These are phyloP conservation scores for Corythaeola cristata DNA, from an alignment of 2,113 vertebrate species.

Conservation along the genomic window DNA sequence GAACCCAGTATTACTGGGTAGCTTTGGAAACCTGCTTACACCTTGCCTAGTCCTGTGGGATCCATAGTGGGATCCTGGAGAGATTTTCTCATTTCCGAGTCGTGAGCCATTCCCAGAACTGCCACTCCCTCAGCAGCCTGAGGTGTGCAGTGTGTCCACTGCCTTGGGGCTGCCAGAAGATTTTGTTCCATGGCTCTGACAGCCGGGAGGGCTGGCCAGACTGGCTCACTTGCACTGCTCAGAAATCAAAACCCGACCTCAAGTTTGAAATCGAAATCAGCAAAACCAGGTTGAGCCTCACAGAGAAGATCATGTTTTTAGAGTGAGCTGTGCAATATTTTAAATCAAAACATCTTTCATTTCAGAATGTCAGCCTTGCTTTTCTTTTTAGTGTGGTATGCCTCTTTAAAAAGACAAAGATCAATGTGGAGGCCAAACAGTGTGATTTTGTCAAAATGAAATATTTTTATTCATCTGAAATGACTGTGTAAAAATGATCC, in stretches of 20 bases:
- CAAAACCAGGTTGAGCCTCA: neutral
- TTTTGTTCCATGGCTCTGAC: neutral
- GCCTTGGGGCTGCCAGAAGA: neutral
- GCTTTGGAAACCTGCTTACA: neutral
- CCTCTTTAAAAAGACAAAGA: neutral
- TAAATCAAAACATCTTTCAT: neutral
- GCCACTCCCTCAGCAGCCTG: neutral
- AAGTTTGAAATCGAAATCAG: neutral
- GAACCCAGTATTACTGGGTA: neutral
- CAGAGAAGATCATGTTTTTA: neutral
- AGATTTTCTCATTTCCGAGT: neutral
- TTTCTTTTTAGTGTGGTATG: neutral
- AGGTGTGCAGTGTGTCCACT: neutral
- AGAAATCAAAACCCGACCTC: neutral
- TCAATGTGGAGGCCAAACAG: neutral
- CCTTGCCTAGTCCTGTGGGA: neutral
- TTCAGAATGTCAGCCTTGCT: neutral
- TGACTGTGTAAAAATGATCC: neutral
- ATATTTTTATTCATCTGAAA: neutral
- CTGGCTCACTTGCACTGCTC: neutral
- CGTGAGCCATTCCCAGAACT: neutral
- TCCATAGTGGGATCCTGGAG: neutral
- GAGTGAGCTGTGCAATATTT: neutral
- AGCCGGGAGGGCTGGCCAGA: neutral
- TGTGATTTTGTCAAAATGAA: neutral